Evolutionary conservation across 2,797 vertebrate species (phyloP), one percentile per base, ranked within the genome.

Genomic region (Argentina silus): DNA sequence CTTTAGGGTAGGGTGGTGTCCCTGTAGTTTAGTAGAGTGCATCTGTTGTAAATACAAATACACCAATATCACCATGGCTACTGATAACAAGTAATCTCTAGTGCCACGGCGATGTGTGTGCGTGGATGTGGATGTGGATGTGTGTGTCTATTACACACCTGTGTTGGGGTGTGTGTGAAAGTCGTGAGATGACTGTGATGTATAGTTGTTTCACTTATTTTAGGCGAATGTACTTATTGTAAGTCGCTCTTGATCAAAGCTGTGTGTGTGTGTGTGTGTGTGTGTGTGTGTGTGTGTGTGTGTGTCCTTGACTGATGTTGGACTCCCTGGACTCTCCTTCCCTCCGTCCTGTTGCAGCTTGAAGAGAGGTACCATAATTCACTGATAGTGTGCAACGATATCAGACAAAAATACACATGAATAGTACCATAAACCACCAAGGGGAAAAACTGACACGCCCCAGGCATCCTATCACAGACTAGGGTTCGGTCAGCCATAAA

Each of bases 61-160:
- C 48, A 70, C 12, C 47, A 43, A 9, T 19, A 57, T 78, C 75
- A 43, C 65, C 14, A 45, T 62, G 23, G 70, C 59, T n/a, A 60
- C 50, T 45, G 61, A 44, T 51, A 8, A 76, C 21, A 70, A 10
- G n/a, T 11, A 14, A 69, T 72, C 62, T 76, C 9, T 56, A 14
- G n/a, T 56, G 15, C n/a, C 7, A n/a, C n/a, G n/a, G n/a, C n/a
- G n/a, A 15, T 17, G 53, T 36, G 45, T 66, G 67, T 11, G 44
- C 42, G 6, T 14, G 44, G 11, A 51, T 57, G 42, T 60, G 10
- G 47, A 8, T 19, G 1, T 44, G 14, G 65, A 60, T 36, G 12
- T 67, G 23, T 66, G 51, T 61, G 48, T 59, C 12, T 57, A 45
- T 19, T 21, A 8, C 12, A 23, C 36, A 23, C 6, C 11, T 43